phyloP scores from a whole-genome alignment of 2,797 vertebrate species.

The Enteromius paludinosus region DNA sequence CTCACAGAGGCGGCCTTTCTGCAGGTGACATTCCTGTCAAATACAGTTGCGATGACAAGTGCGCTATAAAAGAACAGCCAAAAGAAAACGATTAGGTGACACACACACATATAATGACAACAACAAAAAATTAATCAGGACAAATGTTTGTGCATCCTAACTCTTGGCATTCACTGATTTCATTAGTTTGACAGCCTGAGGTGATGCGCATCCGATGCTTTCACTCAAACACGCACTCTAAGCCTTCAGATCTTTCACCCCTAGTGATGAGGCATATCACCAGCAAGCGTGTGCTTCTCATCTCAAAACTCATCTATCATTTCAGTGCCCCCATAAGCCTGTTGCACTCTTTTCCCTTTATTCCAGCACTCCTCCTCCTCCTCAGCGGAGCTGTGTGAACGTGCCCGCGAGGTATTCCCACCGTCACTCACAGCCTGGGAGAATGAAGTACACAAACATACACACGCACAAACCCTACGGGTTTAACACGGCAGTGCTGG shows the following conservation, averaged over 20 bases:
- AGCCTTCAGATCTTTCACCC: neutral
- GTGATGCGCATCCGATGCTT: neutral
- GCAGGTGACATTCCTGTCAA: slow-evolving; percentile 92
- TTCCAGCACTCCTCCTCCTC: slow-evolving; percentile 34
- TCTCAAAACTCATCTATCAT: slow-evolving; percentile 32
- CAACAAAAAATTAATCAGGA: neutral
- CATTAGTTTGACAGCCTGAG: neutral
- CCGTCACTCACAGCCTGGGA: slow-evolving; percentile 47
- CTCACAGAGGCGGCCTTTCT: slow-evolving; percentile 95
- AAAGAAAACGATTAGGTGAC: neutral
- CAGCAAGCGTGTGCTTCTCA: slow-evolving; percentile 5
- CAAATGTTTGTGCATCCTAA: neutral
- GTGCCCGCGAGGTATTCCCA: slow-evolving; percentile 62
- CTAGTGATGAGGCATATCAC: neutral
- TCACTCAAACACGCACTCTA: neutral
- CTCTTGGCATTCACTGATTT: neutral
- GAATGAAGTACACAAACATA: slow-evolving; percentile 47
- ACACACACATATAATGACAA: neutral
- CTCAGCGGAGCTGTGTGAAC: slow-evolving; percentile 58
- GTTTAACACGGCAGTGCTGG: slow-evolving; percentile 52
- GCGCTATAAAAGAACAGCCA: slow-evolving; percentile 76
- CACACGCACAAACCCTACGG: slow-evolving; percentile 26
- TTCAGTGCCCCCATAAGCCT: slow-evolving; percentile 42
- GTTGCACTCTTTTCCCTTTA: slow-evolving; percentile 28
- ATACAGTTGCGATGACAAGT: slow-evolving; percentile 87